Evolutionary conservation across 2,113 vertebrate species (phyloP).

Genomic region (Eolophus roseicapilla): DNA sequence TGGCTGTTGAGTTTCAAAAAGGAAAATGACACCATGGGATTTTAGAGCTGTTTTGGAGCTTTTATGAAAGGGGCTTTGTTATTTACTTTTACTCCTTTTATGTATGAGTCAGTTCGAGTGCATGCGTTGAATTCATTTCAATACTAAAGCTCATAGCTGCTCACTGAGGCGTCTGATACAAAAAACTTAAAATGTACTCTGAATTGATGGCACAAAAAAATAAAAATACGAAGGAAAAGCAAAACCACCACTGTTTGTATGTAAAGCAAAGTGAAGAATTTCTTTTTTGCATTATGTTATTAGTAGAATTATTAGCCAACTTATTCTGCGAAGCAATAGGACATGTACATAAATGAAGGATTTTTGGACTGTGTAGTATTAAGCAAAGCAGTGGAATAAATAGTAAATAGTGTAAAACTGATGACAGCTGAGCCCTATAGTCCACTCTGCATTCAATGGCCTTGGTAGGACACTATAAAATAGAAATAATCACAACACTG

Average conservation of each 20-base stretch:
- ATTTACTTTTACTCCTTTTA: not conserved
- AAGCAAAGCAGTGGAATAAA: not conserved
- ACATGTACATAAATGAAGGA: accelerated
- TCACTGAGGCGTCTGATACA: not conserved
- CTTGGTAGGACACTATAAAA: not conserved
- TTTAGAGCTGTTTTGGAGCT: not conserved
- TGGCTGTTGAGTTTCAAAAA: not conserved
- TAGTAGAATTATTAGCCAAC: not conserved
- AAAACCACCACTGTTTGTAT: accelerated
- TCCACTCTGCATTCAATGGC: not conserved
- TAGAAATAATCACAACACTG: not conserved
- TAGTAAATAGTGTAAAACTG: not conserved
- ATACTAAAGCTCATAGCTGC: not conserved
- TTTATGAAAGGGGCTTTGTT: not conserved
- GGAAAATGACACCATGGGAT: no score
- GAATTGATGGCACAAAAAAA: not conserved
- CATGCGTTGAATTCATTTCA: not conserved
- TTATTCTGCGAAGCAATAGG: not conserved
- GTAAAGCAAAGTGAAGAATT: not conserved
- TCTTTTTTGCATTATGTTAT: not conserved
- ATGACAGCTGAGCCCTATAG: not conserved
- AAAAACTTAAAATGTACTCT: not conserved
- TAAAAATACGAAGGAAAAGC: not conserved
- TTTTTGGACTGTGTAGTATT: not conserved
- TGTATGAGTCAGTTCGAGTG: accelerated